phyloP scores from a whole-genome alignment of 2,888 invertebrate species.

The Pogonocherus hispidulus region DNA sequence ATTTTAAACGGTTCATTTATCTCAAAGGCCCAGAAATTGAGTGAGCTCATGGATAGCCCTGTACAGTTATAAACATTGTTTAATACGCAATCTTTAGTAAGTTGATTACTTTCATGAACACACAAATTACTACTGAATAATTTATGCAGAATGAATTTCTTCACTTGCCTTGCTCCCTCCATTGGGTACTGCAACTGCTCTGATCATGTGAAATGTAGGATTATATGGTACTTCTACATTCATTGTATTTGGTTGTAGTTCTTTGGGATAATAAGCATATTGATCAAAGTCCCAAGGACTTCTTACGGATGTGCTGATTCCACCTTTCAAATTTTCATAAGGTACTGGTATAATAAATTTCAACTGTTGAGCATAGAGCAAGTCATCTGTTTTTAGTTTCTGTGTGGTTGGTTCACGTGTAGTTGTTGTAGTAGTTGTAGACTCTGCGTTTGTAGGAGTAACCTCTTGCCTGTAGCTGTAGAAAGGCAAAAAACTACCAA shows the following conservation, averaged over 20 bases:
- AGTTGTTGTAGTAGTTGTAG: conserved; percentile 48
- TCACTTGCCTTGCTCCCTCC: conserved; percentile 23
- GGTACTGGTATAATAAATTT: conserved; percentile 65
- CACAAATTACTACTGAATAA: neutral
- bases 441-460: conserved; percentile 48
- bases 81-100: too few relatives aligned
- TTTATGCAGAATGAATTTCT: neutral
- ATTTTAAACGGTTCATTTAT: too few relatives aligned
- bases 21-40: too few relatives aligned
- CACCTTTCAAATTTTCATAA: conserved; percentile 45
- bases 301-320: conserved; percentile 38
- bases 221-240: conserved; percentile 62
- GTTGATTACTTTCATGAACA: neutral
- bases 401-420: conserved; percentile 39
- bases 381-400: conserved; percentile 40
- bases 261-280: conserved; percentile 63
- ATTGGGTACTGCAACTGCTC: conserved; percentile 60
- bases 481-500: conserved; percentile 46
- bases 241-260: conserved; percentile 59
- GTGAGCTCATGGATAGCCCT: too few relatives aligned
- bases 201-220: conserved; percentile 64
- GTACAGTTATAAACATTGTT: too few relatives aligned
- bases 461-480: conserved; percentile 41
- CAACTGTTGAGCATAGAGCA: conserved; percentile 58
- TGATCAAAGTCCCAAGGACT: conserved; percentile 62